Percentiles rank a stretch among this genome's conserved stretches.
phyloP scores from a whole-genome alignment of 2,797 vertebrate species.

The Odontamblyopus lacepedii region DNA sequence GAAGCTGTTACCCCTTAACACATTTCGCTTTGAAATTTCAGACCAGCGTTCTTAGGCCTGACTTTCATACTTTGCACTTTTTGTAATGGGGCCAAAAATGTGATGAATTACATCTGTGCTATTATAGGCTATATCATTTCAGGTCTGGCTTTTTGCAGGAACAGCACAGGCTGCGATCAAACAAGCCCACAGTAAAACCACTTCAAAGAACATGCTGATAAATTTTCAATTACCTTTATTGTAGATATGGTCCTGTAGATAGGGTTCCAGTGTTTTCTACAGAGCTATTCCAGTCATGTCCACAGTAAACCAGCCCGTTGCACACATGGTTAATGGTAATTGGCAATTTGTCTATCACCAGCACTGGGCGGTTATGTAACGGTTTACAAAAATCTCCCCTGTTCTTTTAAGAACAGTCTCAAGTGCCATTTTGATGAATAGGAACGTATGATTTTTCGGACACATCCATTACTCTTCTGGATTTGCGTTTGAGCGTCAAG shows the following conservation, averaged over 20 bases:
- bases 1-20: constrained; percentile 55
- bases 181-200: constrained; percentile 43
- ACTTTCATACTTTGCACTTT: constrained; percentile 63
- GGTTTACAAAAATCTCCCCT: constrained; percentile 6
- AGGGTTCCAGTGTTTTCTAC: constrained; percentile 48
- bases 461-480: constrained; percentile 15
- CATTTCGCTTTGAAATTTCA: constrained; percentile 61
- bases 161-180: constrained; percentile 55
- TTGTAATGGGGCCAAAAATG: constrained; percentile 56
- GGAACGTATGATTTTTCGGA: background rate
- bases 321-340: constrained; percentile 28
- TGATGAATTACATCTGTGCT: constrained; percentile 71
- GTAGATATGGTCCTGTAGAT: constrained; percentile 45
- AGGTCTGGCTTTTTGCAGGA: constrained; percentile 51
- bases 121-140: constrained; percentile 65
- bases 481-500: constrained; percentile 34
- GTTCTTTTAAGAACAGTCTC: background rate
- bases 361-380: constrained; percentile 18
- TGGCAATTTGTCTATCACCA: constrained; percentile 14
- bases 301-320: constrained; percentile 21
- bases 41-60: constrained; percentile 55
- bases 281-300: constrained; percentile 39
- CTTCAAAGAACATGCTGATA: constrained; percentile 67
- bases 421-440: constrained; percentile 15
- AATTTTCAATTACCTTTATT: constrained; percentile 65